Base-by-base conservation (phyloP, 2,113 vertebrate genomes). In the Donacobius atricapilla region DNA sequence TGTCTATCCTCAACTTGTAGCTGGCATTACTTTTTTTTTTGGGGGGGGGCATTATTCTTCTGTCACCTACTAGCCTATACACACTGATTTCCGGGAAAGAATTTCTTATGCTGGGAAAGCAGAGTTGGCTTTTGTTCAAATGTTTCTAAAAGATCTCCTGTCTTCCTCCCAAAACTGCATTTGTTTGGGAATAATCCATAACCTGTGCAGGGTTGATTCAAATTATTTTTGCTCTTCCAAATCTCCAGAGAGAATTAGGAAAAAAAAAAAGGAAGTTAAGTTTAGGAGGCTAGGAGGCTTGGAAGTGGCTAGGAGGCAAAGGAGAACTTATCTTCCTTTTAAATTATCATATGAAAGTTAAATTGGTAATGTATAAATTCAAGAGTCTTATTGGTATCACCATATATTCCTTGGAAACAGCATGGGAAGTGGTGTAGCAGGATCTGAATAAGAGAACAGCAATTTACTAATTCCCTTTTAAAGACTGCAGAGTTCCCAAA, bases 391-490 rank as follows among this genome's bases (percentile, higher is more conserved):
- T 28, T 15, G 15, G 4, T 69, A 54, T 71, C 60, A 57, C 56
- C 33, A 45, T 47, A 95, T 88, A 72, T 89, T 96, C 70, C 54
- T 77, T 83, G 79, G 48, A 79, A 83, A 90, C 83, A 91, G 9
- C 28, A 83, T 5, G 27, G 39, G 44, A 87, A 96, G 64, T 40
- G 37, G 50, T 79, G 54, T 83, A 48, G 53, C 58, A 96, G 69
- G 50, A 83, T 91, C 72, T 48, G 25, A 93, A 57, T 56, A 94
- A 78, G 75, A 88, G 83, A 89, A 75, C 7, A 76, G 20, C 54
- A 68, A 51, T 96, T 96, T 87, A 90, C 83, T 91, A 89, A 94
- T 91, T 93, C 86, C 72, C 78, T 95, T 96, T 95, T 80, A 89
- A 84, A 94, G 84, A 60, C 83, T 87, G 61, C 28, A 64, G 91